Percentiles rank a stretch among this genome's conserved stretches.
Conservation (phyloP, 2,797 vertebrate genomes). For the Parambassis ranga region DNA sequence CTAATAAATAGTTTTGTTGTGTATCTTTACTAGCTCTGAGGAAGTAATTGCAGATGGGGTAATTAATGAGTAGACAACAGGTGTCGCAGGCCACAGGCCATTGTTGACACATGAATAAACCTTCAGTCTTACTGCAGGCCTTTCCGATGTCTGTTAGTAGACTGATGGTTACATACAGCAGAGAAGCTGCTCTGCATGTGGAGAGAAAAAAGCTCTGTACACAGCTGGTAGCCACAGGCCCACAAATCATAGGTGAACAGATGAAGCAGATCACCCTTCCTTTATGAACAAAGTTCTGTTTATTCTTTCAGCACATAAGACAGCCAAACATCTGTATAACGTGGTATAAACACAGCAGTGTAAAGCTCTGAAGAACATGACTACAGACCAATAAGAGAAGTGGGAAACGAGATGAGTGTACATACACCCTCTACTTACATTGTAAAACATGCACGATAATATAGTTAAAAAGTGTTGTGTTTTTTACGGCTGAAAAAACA, state of each 20-base stretch:
- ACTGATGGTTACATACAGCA: slow-evolving; percentile 27
- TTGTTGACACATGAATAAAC: slow-evolving; percentile 18
- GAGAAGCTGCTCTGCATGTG: not conserved
- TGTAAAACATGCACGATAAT: no score
- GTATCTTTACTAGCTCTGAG: not conserved
- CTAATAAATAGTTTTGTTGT: slow-evolving; percentile 62
- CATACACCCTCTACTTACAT: no score
- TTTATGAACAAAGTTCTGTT: slow-evolving; percentile 18
- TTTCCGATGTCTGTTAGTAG: slow-evolving; percentile 7
- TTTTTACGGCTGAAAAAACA: no score
- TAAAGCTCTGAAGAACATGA: slow-evolving; percentile 20
- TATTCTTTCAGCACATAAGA: slow-evolving; percentile 15
- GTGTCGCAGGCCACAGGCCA: not conserved
- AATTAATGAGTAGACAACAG: slow-evolving; percentile 31
- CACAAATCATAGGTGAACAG: no score
- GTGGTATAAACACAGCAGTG: slow-evolving; percentile 20
- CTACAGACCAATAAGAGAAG: not conserved
- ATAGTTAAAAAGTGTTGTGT: no score
- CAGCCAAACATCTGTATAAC: slow-evolving; percentile 15
- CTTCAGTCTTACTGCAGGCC: slow-evolving; percentile 6
- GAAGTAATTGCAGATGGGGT: slow-evolving; percentile 20
- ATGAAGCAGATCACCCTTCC: not conserved
- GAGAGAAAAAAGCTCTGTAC: not conserved
- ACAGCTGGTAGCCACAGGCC: not conserved
- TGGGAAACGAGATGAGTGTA: not conserved